A percentile compares a stretch with the other conserved stretches of the same genome.
phyloP scores from a whole-genome alignment of 2,888 invertebrate genomes.

The Eurytoma adleriae region DNA sequence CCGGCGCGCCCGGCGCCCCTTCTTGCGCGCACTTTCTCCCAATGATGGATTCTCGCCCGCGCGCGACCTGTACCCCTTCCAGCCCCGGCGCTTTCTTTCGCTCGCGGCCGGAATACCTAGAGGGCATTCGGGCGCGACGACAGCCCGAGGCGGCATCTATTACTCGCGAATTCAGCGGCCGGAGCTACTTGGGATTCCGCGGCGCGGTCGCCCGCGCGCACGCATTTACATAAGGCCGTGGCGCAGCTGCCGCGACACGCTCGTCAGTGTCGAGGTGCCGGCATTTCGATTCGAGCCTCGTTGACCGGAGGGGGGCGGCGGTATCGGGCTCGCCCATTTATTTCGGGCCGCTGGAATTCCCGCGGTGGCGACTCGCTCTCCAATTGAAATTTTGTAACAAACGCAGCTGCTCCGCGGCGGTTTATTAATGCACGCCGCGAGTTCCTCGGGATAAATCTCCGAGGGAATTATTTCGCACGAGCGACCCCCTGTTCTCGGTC shows the following conservation, averaged over 20 bases:
- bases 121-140: neutral
- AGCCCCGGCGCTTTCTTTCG: neutral
- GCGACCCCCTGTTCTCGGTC: slow-evolving; percentile 1
- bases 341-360: neutral
- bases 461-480: slow-evolving; percentile 32
- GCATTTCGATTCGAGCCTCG: slow-evolving; percentile 26
- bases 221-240: slow-evolving; percentile 39
- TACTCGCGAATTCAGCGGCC: neutral
- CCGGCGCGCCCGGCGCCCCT: slow-evolving; percentile 29
- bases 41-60: slow-evolving; percentile 24
- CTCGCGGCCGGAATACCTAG: neutral
- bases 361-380: no score
- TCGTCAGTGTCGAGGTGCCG: slow-evolving; percentile 1
- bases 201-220: neutral
- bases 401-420: neutral
- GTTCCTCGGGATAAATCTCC: slow-evolving; percentile 20
- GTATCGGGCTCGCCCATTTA: neutral
- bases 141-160: neutral
- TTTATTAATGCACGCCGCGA: neutral
- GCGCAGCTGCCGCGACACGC: neutral
- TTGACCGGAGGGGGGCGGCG: neutral
- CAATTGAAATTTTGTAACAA: slow-evolving; percentile 48
- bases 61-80: neutral
- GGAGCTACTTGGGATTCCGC: slow-evolving; percentile 36
- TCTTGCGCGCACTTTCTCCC: slow-evolving; percentile 37